These are phyloP conservation scores for Calyptomena viridis DNA, from an alignment of 2,113 vertebrate species.

Conservation along the genomic window DNA sequence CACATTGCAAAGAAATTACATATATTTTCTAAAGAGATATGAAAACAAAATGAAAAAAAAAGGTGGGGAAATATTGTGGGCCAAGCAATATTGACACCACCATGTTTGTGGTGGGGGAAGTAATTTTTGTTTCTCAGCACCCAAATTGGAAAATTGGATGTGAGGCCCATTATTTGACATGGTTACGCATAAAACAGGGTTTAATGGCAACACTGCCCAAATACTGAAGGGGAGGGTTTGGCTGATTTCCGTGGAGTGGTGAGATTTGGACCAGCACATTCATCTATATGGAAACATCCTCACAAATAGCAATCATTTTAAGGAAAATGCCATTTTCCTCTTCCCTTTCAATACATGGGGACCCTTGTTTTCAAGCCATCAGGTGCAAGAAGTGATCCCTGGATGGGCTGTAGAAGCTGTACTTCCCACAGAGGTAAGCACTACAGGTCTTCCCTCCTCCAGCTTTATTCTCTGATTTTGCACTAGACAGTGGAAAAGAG, in stretches of 20 bases:
- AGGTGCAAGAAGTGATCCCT: rapidly evolving
- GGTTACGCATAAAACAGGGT: background rate
- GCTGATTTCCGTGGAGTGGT: rapidly evolving
- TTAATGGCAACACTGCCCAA: background rate
- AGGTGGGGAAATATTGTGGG: background rate
- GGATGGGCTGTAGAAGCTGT: rapidly evolving
- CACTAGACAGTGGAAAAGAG: background rate
- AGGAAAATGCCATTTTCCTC: background rate
- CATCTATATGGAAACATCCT: rapidly evolving
- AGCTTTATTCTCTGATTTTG: background rate
- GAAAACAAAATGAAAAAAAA: background rate
- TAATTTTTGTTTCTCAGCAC: background rate
- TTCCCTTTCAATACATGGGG: rapidly evolving
- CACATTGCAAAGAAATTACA: slow-evolving; percentile 46
- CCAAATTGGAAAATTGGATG: background rate
- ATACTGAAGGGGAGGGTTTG: background rate
- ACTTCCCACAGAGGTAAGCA: background rate
- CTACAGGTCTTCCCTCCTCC: background rate
- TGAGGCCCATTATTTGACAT: background rate
- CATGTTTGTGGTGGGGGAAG: background rate
- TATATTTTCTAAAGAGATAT: slow-evolving; percentile 39
- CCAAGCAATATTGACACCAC: background rate
- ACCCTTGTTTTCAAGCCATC: rapidly evolving
- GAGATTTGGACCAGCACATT: background rate
- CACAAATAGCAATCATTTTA: rapidly evolving